phyloP scores from a whole-genome alignment of 2,113 vertebrate genomes.

The Alouatta palliata region DNA sequence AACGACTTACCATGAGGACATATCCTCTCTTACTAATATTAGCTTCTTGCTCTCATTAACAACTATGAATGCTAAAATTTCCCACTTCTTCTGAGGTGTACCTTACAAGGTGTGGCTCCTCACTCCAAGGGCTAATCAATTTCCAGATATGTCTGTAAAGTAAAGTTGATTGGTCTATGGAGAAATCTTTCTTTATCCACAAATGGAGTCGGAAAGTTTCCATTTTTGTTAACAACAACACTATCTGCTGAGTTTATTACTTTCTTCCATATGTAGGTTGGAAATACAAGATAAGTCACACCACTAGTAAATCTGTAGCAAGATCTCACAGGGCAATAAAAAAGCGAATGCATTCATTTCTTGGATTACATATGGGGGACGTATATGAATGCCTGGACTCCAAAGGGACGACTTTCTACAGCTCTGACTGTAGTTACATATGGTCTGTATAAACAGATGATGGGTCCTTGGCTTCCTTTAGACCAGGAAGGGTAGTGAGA shows the following conservation, averaged over 20 bases:
- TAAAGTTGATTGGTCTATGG: conserved; percentile 29
- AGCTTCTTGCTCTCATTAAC: not conserved
- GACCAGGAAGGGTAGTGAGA: conserved; percentile 65
- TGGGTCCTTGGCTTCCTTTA: conserved; percentile 71
- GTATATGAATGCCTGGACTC: conserved; percentile 25
- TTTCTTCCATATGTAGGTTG: not conserved
- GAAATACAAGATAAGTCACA: conserved; percentile 46
- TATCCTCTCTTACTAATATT: not conserved
- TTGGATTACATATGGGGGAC: not conserved
- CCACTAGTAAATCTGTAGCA: conserved; percentile 54
- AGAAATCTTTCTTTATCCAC: conserved; percentile 4
- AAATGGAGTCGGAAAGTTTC: not conserved
- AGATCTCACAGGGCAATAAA: conserved; percentile 30
- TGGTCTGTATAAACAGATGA: conserved; percentile 73
- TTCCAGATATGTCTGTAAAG: conserved; percentile 26
- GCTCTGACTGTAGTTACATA: conserved; percentile 66
- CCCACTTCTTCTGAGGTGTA: not conserved
- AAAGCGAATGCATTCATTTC: conserved; percentile 16
- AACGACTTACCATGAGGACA: not conserved
- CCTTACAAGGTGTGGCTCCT: not conserved
- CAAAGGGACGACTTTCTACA: conserved; percentile 48
- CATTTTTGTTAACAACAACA: conserved; percentile 20
- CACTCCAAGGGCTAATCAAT: not conserved
- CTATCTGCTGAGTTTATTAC: not conserved
- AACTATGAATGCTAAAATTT: not conserved